phyloP scores from a whole-genome alignment of 2,888 invertebrate genomes.

The Chirona hameri region DNA sequence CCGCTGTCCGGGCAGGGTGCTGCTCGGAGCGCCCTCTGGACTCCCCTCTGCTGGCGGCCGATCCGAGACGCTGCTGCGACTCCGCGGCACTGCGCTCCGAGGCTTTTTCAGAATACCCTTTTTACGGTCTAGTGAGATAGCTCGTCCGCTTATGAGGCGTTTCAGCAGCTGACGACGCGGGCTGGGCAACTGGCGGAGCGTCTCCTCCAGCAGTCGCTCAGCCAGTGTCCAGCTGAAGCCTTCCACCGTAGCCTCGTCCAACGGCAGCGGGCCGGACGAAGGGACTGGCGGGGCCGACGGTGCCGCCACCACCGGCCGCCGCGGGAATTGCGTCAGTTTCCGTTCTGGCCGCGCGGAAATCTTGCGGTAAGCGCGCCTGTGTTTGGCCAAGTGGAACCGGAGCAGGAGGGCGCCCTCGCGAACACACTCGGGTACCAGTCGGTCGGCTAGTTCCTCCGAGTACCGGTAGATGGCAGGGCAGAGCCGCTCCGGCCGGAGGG shows the following conservation, averaged over 20 bases:
- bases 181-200: conserved; percentile 29
- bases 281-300: conserved; percentile 30
- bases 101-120: conserved; percentile 36
- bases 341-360: conserved; percentile 29
- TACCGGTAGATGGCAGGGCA: not conserved
- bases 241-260: conserved; percentile 36
- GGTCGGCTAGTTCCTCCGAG: not conserved
- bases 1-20: not conserved
- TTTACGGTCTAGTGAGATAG: conserved; percentile 25
- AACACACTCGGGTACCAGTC: not conserved
- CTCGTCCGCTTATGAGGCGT: conserved; percentile 12
- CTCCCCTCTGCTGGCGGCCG: not conserved
- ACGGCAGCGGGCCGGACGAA: conserved; percentile 28
- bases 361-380: conserved; percentile 33
- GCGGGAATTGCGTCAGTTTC: not conserved
- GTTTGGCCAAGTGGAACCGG: conserved; percentile 25
- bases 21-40: not conserved
- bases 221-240: conserved; percentile 37
- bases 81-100: conserved; percentile 33
- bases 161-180: conserved; percentile 9
- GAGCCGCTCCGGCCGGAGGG: conserved; percentile 29
- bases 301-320: conserved; percentile 26
- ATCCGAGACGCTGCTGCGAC: conserved; percentile 31
- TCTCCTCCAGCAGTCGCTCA: conserved; percentile 36
- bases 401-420: conserved; percentile 30